Evolutionary conservation across 2,113 vertebrate genomes (phyloP).

Genomic region (Anarrhichthys ocellatus): DNA sequence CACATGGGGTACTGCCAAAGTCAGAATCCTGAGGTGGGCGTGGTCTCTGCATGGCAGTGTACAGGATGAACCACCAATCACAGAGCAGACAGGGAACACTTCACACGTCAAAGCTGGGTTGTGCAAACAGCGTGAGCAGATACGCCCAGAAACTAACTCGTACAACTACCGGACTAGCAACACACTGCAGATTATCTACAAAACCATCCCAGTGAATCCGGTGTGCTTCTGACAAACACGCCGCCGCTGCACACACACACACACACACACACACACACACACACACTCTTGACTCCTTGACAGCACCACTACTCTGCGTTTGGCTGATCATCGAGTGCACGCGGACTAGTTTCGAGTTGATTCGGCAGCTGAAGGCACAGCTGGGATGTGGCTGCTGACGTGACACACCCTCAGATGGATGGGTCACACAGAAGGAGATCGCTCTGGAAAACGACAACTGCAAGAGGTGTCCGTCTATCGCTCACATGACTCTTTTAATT

Average conservation of each 20-base stretch:
- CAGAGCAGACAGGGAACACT: not conserved
- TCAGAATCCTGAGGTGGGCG: conserved; percentile 19
- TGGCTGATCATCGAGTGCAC: not conserved
- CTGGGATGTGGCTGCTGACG: conserved; percentile 26
- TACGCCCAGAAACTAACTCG: conserved; percentile 1
- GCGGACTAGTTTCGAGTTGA: not conserved
- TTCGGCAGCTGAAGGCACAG: conserved; percentile 36
- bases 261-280: not conserved
- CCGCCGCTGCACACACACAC: not conserved
- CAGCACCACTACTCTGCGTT: conserved; percentile 13
- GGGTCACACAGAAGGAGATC: not conserved
- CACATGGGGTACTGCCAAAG: conserved; percentile 4
- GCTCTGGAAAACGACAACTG: conserved; percentile 39
- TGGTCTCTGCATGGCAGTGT: not conserved
- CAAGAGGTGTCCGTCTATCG: conserved; percentile 2
- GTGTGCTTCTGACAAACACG: not conserved
- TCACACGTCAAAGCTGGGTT: not conserved
- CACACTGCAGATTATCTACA: not conserved
- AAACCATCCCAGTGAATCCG: not conserved
- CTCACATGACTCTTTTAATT: not conserved
- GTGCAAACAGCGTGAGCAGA: not conserved
- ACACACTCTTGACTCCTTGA: not conserved
- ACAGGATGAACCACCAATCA: not conserved
- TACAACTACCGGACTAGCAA: not conserved
- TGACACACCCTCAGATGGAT: conserved; percentile 27